Conservation (phyloP, 2,888 invertebrate species). For the Elmis aenea region DNA sequence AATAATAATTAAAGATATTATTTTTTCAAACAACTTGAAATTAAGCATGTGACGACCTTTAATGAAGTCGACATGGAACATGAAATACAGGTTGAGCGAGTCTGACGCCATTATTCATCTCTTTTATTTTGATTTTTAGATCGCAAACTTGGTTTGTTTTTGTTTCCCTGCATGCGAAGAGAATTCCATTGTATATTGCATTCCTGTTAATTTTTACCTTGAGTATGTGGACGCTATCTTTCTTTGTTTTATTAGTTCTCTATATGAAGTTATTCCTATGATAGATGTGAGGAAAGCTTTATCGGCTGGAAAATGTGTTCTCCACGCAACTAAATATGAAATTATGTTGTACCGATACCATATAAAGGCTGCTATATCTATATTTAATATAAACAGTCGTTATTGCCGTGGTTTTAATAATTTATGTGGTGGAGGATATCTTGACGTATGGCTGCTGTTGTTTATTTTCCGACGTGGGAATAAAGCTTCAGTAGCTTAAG, state of each 20-base stretch:
- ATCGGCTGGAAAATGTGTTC: slow-evolving; percentile 18
- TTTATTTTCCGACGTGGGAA: slow-evolving; percentile 19
- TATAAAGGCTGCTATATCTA: slow-evolving; percentile 32
- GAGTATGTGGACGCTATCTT: slow-evolving; percentile 32
- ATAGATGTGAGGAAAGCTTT: slow-evolving; percentile 18
- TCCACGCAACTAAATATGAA: slow-evolving; percentile 29
- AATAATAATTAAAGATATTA: neutral
- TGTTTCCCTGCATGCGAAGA: slow-evolving; percentile 42
- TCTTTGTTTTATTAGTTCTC: slow-evolving; percentile 26
- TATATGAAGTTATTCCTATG: slow-evolving; percentile 12
- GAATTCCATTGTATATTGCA: slow-evolving; percentile 44
- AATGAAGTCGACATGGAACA: slow-evolving; percentile 47
- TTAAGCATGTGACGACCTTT: slow-evolving; percentile 44
- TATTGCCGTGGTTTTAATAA: slow-evolving; percentile 29
- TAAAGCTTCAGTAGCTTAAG: slow-evolving; percentile 17
- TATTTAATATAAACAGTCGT: slow-evolving; percentile 35
- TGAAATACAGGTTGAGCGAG: slow-evolving; percentile 48
- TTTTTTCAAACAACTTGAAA: slow-evolving; percentile 25
- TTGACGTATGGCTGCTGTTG: slow-evolving; percentile 17
- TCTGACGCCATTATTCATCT: slow-evolving; percentile 48
- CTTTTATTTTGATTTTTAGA: slow-evolving; percentile 47
- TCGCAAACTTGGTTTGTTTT: slow-evolving; percentile 38
- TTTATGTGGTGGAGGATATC: slow-evolving; percentile 31
- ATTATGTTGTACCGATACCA: slow-evolving; percentile 29
- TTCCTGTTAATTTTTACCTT: slow-evolving; percentile 44